Evolutionary conservation across 2,113 vertebrate genomes (phyloP).

Genomic region (Psittacara wagleri): DNA sequence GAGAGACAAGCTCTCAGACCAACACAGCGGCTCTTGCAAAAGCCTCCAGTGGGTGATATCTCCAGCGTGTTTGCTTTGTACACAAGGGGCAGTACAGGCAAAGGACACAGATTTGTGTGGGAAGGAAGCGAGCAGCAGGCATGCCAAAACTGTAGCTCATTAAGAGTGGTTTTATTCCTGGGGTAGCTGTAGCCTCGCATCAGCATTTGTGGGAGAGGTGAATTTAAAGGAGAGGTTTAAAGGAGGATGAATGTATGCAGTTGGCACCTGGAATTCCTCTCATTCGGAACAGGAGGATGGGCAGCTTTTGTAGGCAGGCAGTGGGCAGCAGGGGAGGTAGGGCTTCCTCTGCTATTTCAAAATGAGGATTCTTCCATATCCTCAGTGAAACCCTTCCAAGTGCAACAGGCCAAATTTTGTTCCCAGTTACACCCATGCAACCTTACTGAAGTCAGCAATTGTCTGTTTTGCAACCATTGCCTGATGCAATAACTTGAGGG

Average conservation of each 20-base stretch:
- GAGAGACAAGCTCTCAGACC: not conserved
- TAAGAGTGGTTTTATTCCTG: not conserved
- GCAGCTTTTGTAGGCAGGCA: not conserved
- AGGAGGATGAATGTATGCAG: not conserved
- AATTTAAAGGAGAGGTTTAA: not conserved
- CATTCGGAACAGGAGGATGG: not conserved
- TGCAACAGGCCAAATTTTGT: not conserved
- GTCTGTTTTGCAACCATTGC: conserved; percentile 47
- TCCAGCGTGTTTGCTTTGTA: not conserved
- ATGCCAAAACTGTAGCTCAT: not conserved
- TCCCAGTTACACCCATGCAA: conserved; percentile 58
- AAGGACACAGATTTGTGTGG: not conserved
- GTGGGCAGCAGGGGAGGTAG: not conserved
- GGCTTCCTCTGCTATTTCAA: conserved; percentile 6
- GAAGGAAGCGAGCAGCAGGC: not conserved
- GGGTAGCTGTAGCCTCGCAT: not conserved
- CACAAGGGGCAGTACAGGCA: not conserved
- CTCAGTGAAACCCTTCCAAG: conserved; percentile 17
- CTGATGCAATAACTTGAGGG: conserved; percentile 45
- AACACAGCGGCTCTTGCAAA: not conserved
- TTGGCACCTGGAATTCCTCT: not conserved
- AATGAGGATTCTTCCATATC: conserved; percentile 1
- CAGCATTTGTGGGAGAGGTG: not conserved
- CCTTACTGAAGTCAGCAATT: conserved; percentile 54
- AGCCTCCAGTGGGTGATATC: not conserved